Evolutionary conservation across 2,888 invertebrate genomes (phyloP).

Genomic region (Drosophila mimetica): DNA sequence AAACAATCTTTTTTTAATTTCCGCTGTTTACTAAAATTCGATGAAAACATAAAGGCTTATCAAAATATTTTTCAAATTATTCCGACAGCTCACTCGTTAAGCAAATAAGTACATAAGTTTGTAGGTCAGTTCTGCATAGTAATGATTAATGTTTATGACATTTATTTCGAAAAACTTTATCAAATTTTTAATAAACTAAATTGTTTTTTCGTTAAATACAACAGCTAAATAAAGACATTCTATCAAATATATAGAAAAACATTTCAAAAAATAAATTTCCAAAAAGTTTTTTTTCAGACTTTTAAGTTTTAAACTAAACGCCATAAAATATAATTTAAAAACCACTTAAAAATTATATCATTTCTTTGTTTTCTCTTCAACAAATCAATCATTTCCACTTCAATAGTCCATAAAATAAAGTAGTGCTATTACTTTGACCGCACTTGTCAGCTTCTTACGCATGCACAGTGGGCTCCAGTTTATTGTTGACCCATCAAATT

Average conservation of each 20-base stretch:
- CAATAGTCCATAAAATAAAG: not conserved
- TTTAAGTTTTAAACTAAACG: no score
- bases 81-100: not conserved
- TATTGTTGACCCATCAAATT: slow-evolving; percentile 25
- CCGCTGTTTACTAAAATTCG: not conserved
- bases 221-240: no score
- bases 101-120: not conserved
- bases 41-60: not conserved
- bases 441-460: slow-evolving; percentile 52
- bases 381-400: no score
- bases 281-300: no score
- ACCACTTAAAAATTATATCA: no score
- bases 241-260: no score
- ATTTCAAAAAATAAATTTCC: no score
- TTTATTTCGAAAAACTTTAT: not conserved
- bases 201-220: not conserved
- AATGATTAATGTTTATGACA: not conserved
- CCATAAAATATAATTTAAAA: no score
- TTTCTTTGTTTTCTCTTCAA: no score
- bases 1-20: slow-evolving; percentile 10
- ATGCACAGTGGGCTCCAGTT: slow-evolving; percentile 58
- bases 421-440: slow-evolving; percentile 8
- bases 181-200: not conserved
- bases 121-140: not conserved
- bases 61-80: not conserved